A percentile compares a stretch with the other conserved stretches of the same genome.
Conservation (phyloP, 1,140 invertebrate species). For the Drosophila sturtevanti region DNA sequence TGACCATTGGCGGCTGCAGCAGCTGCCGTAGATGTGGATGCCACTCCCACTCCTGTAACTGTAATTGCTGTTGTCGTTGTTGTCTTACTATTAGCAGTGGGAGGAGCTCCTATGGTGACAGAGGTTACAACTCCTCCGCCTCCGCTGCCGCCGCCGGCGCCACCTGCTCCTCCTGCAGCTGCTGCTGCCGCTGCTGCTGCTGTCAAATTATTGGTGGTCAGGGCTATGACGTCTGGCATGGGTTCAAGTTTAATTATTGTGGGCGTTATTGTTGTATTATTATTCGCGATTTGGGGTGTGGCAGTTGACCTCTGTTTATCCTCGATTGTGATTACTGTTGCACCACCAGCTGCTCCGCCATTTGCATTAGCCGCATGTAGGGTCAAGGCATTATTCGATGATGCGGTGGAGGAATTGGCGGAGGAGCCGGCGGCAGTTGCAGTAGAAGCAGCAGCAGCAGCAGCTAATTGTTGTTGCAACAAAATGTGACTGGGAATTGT, state of each 20-base stretch:
- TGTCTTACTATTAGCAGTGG: background rate
- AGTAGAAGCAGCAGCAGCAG: slow-evolving; percentile 60
- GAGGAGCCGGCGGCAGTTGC: slow-evolving; percentile 42
- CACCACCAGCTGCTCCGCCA: slow-evolving; percentile 52
- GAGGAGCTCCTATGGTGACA: background rate
- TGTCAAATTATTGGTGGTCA: slow-evolving; percentile 34
- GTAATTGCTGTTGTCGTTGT: slow-evolving; percentile 29
- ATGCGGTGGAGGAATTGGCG: slow-evolving; percentile 34
- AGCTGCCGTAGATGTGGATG: slow-evolving; percentile 54
- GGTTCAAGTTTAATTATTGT: slow-evolving; percentile 75
- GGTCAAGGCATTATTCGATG: slow-evolving; percentile 46
- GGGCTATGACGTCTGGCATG: slow-evolving; percentile 70
- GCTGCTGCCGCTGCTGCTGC: background rate
- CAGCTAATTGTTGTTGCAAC: slow-evolving; percentile 73
- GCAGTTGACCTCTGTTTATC: slow-evolving; percentile 74
- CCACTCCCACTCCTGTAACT: slow-evolving; percentile 27
- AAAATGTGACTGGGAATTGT: slow-evolving; percentile 70
- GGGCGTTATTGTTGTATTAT: slow-evolving; percentile 12
- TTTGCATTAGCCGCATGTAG: slow-evolving; percentile 58
- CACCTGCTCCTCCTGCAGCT: slow-evolving; percentile 9
- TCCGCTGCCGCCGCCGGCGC: background rate
- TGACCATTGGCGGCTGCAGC: slow-evolving; percentile 58
- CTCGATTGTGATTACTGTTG: slow-evolving; percentile 46
- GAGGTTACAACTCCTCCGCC: slow-evolving; percentile 1
- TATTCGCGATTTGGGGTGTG: slow-evolving; percentile 11